Conservation (phyloP, 2,888 invertebrate species). For the Patella pellucida region DNA sequence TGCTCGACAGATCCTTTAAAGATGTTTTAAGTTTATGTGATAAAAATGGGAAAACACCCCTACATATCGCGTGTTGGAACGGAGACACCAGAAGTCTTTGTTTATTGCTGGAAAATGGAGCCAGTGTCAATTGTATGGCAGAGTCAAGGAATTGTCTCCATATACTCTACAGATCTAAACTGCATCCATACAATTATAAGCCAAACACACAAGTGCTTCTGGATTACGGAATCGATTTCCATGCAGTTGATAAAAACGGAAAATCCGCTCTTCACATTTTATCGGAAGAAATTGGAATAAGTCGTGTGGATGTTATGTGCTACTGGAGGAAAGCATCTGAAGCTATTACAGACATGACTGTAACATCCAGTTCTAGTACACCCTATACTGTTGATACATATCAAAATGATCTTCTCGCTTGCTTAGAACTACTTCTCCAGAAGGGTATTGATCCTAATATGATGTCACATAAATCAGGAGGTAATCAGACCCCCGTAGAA, state of each 20-base stretch:
- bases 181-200: constrained; percentile 19
- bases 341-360: constrained; percentile 15
- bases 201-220: constrained; percentile 24
- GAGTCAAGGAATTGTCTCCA: constrained; percentile 20
- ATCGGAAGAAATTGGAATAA: constrained; percentile 22
- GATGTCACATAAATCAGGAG: neutral
- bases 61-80: constrained; percentile 27
- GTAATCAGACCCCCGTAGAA: constrained; percentile 6
- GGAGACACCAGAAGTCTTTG: constrained; percentile 23
- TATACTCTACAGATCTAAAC: constrained; percentile 25
- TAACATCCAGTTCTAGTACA: neutral
- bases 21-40: constrained; percentile 18
- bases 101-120: constrained; percentile 18
- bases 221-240: constrained; percentile 17
- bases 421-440: constrained; percentile 14
- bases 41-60: constrained; percentile 25
- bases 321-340: constrained; percentile 17
- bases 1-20: constrained; percentile 16
- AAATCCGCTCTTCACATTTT: constrained; percentile 19
- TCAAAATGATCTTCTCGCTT: constrained; percentile 18
- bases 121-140: constrained; percentile 13
- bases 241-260: constrained; percentile 19
- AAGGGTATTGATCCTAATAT: constrained; percentile 18
- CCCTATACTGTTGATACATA: constrained; percentile 15
- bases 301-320: constrained; percentile 14